Evolutionary conservation across 2,113 vertebrate genomes (phyloP).

Genomic region (Phyllostomus hastatus): DNA sequence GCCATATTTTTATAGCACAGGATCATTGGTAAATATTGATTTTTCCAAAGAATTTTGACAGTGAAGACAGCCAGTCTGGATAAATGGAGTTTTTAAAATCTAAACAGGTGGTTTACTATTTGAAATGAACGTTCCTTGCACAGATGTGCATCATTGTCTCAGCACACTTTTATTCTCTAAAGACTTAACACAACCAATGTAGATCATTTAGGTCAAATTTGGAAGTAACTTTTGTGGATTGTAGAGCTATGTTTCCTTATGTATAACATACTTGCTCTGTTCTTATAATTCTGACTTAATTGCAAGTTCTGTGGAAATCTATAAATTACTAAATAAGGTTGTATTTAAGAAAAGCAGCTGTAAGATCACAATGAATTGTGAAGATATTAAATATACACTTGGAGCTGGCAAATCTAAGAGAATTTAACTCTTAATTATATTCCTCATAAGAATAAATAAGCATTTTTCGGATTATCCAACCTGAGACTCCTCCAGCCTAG

Average conservation of each 20-base stretch:
- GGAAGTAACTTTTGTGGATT: not conserved
- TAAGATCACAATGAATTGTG: not conserved
- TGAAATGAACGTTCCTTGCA: constrained; percentile 2
- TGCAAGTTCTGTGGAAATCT: not conserved
- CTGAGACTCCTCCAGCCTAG: not conserved
- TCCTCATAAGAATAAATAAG: not conserved
- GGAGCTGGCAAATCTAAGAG: not conserved
- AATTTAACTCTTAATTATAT: not conserved
- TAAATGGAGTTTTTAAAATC: not conserved
- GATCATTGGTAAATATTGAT: not conserved
- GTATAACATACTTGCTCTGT: not conserved
- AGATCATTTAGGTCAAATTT: not conserved
- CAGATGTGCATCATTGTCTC: not conserved
- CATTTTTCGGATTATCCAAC: not conserved
- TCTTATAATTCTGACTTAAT: not conserved
- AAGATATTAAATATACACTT: constrained; percentile 1
- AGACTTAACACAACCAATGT: not conserved
- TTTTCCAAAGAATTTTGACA: not conserved
- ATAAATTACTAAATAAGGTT: not conserved
- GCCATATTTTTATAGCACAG: not conserved
- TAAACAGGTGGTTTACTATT: not conserved
- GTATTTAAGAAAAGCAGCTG: not conserved
- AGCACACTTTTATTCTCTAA: not conserved
- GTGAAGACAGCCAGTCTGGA: not conserved
- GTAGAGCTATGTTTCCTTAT: not conserved